Evolutionary conservation across 1,140 invertebrate genomes (phyloP), one percentile per base, ranked within the genome.

Genomic region (Drosophila eugracilis): DNA sequence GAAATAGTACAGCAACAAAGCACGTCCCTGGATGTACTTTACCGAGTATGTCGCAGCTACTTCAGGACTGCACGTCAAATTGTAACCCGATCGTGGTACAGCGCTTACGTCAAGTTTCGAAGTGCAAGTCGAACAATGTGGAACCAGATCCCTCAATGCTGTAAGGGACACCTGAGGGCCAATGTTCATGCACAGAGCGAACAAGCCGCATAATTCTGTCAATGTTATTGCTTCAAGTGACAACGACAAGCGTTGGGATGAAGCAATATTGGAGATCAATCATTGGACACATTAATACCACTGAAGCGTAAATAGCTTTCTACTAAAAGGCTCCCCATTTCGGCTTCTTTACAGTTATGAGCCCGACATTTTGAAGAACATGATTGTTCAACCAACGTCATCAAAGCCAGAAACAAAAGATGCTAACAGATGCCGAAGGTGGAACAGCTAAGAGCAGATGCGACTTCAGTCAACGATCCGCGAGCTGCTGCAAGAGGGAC

Each of bases 401-500:
- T 4, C 42, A 44, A 22, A 10, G 19, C 12, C 41, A 3, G 4
- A 17, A 36, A 5, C 26, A 26, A 7, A 26, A 26, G 26, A 26
- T 26, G 26, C 7, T 26, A 26, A 26, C 26, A 7, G 26, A 26
- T 26, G 26, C 26, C 3, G 26, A 26, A 26, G n/a, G 3, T 26
- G 26, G 26, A 26, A 26, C 3, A 26, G 7, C 26, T 26, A 26
- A 26, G 26, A 26, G 26, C 26, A 26, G 26, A 26, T 26, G 26
- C 26, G 26, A 26, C 3, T 7, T 4, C 26, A 3, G 7, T 26
- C 26, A 26, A 26, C 26, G 26, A 26, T 7, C 26, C 3, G 3
- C 26, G 49, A 32, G 32, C 54, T 19, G 32, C n/a, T 17, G 48
- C 48, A 5, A 74, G n/a, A 69, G 30, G 48, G 30, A 44, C 32